Conservation (phyloP, 2,797 vertebrate genomes). For the Morus bassanus region DNA sequence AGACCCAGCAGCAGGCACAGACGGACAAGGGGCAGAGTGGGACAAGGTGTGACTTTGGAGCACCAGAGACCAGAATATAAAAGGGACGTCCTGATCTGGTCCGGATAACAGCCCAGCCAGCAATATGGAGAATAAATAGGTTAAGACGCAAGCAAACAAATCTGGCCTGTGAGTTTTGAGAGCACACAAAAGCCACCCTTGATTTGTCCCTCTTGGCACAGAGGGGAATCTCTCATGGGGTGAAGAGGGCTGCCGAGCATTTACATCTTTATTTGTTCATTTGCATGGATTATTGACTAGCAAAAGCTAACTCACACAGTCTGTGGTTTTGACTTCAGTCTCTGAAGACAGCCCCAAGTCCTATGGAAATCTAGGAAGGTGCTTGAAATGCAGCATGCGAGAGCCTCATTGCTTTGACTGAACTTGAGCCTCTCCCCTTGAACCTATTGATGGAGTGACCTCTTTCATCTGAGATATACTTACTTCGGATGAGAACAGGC, state of each 20-base stretch:
- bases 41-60: neutral
- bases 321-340: neutral
- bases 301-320: neutral
- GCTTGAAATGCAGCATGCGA: neutral
- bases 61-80: neutral
- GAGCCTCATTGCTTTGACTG: neutral
- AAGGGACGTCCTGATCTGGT: neutral
- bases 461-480: conserved; percentile 30
- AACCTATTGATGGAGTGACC: neutral
- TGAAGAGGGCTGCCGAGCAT: neutral
- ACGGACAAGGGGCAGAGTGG: neutral
- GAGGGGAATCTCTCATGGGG: neutral
- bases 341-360: neutral
- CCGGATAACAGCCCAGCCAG: neutral
- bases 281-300: neutral
- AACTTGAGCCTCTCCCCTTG: neutral
- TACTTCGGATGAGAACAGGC: conserved; percentile 75
- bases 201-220: neutral
- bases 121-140: neutral
- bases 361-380: neutral
- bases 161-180: accelerated
- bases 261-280: conserved; percentile 7
- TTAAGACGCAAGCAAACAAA: neutral
- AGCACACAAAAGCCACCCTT: neutral
- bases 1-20: neutral